These are phyloP conservation scores for Prinia subflava DNA, from an alignment of 2,113 vertebrate genomes.

Conservation along the genomic window DNA sequence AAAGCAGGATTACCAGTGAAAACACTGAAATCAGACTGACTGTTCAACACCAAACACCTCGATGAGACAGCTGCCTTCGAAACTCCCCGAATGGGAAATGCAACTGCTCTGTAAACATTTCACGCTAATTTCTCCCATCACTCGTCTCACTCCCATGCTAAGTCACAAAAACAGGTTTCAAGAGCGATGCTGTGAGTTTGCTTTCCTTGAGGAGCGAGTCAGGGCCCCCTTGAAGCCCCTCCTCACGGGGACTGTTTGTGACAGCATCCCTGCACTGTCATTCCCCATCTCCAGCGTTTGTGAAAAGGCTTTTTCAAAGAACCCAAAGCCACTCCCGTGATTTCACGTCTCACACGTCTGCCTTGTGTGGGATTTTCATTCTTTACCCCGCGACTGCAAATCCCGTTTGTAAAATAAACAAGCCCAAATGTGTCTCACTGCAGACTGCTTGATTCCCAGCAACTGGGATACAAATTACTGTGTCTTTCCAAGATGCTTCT, in stretches of 20 bases:
- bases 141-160: not conserved
- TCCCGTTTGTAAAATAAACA: not conserved
- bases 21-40: not conserved
- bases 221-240: not conserved
- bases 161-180: not conserved
- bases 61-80: not conserved
- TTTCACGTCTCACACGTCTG: not conserved
- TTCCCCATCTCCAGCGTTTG: not conserved
- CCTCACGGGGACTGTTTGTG: not conserved
- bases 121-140: not conserved
- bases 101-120: conserved; percentile 7
- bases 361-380: not conserved
- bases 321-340: rapidly evolving
- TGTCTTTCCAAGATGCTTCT: not conserved
- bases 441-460: not conserved
- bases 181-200: not conserved
- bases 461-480: not conserved
- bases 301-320: not conserved
- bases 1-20: not conserved
- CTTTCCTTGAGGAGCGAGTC: not conserved
- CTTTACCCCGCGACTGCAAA: not conserved
- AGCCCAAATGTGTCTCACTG: not conserved
- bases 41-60: not conserved
- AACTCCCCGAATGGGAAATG: not conserved
- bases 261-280: not conserved